Evolutionary conservation across 2,888 invertebrate species (phyloP).

Genomic region (Acanthosoma haemorrhoidale): DNA sequence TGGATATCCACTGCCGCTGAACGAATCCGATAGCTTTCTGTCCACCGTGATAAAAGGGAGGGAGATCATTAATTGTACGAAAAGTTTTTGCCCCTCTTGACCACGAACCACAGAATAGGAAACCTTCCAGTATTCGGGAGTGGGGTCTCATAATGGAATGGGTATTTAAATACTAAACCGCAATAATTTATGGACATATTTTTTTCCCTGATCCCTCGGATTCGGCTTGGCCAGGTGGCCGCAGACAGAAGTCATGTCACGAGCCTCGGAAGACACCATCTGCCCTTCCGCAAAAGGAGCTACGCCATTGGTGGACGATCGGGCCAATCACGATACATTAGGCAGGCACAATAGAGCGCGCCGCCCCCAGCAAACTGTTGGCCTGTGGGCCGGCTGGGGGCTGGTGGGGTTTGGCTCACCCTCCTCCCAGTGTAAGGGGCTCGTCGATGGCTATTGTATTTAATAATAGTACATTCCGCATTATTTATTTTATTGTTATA

Average conservation of each 20-base stretch:
- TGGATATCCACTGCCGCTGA: background rate
- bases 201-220: background rate
- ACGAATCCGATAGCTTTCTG: background rate
- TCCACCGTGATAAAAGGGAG: background rate
- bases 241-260: background rate
- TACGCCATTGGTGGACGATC: background rate
- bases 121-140: background rate
- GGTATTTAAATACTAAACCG: conserved; percentile 19
- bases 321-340: conserved; percentile 29
- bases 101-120: background rate
- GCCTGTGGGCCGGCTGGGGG: conserved; percentile 13
- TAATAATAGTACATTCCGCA: background rate
- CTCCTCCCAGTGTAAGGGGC: too few species aligned
- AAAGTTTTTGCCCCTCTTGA: background rate
- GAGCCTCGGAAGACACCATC: background rate
- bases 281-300: background rate
- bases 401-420: background rate
- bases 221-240: background rate
- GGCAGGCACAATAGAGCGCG: conserved; percentile 12
- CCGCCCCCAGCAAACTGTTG: conserved; percentile 15
- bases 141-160: background rate
- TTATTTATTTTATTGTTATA: background rate
- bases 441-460: background rate
- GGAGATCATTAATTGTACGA: background rate
- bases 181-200: conserved; percentile 20